Evolutionary conservation across 2,113 vertebrate genomes (phyloP), one percentile per base, ranked within the genome.

Genomic region (Ovibos moschatus): DNA sequence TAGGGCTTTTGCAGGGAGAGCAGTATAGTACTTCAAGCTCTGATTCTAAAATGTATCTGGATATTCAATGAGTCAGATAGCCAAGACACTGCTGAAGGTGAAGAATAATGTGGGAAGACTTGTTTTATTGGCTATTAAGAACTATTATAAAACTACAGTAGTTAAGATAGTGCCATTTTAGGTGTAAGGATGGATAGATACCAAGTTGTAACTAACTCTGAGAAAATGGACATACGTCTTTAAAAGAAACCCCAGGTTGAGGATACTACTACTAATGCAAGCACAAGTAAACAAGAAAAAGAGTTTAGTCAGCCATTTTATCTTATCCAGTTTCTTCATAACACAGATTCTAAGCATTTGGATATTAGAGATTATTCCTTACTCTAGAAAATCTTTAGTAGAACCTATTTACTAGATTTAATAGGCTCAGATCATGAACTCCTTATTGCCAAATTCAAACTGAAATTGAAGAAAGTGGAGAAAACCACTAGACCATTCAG

Each of bases 111-210:
- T 84, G 17, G 28, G n/a, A 92, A 19, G 55, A 58, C 4, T 92
- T 87, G 43, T 62, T 87, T 96, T 91, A 78, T 84, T 93, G 50
- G 40, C n/a, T 87, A 51, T 87, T 83, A 58, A 89, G 55, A 40
- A 21, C 36, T 97, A 6, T 90, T 89, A 28, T 94, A 87, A 97
- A 97, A 92, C 74, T 51, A 45, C 45, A 45, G 7, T 95, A 89
- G 79, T 79, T 71, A 86, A 76, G 33, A 67, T 58, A 87, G 10
- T 92, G 6, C 45, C 47, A 67, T 89, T 89, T 92, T 92, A 86
- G 60, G 27, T 76, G 13, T 57, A 78, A 82, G 47, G 10, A 53
- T 87, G 47, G 51, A 51, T 25, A 96, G 30, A 45, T 87, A 84
- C 4, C 43, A 78, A 64, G 6, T 62, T 88, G 12, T 64, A 58